These are phyloP conservation scores for Branchellion lobata DNA, from an alignment of 2,888 invertebrate species.

Conservation along the genomic window DNA sequence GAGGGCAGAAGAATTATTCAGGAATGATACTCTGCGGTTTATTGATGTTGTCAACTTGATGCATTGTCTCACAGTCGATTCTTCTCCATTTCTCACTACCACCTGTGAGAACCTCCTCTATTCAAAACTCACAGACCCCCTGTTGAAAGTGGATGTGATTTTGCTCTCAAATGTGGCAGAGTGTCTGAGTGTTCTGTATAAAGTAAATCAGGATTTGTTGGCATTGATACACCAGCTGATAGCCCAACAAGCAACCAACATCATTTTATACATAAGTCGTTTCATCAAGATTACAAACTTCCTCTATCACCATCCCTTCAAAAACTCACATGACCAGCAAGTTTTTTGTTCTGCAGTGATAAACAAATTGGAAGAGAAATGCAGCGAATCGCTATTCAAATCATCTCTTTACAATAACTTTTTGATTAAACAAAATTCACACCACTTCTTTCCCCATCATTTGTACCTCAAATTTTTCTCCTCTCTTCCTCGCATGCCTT, in stretches of 20 bases:
- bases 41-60: conserved; percentile 32
- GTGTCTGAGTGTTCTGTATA: conserved; percentile 45
- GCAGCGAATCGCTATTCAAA: conserved; percentile 4
- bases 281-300: conserved; percentile 51
- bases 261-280: conserved; percentile 49
- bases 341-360: conserved; percentile 47
- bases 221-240: conserved; percentile 47
- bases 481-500: neutral
- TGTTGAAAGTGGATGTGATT: conserved; percentile 49
- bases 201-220: conserved; percentile 49
- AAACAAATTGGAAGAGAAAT: conserved; percentile 31
- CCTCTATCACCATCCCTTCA: conserved; percentile 46
- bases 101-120: conserved; percentile 48
- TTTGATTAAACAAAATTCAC: neutral
- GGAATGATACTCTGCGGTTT: neutral
- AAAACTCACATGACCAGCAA: conserved; percentile 46
- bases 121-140: conserved; percentile 21
- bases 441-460: conserved; percentile 24
- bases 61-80: conserved; percentile 8
- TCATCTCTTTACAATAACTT: neutral
- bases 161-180: conserved; percentile 52
- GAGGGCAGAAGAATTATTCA: conserved; percentile 19
- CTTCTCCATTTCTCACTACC: conserved; percentile 16
- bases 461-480: neutral
- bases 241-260: conserved; percentile 48